Base-by-base conservation (phyloP, 1,140 invertebrate species). In the Diorhabda elongata region DNA sequence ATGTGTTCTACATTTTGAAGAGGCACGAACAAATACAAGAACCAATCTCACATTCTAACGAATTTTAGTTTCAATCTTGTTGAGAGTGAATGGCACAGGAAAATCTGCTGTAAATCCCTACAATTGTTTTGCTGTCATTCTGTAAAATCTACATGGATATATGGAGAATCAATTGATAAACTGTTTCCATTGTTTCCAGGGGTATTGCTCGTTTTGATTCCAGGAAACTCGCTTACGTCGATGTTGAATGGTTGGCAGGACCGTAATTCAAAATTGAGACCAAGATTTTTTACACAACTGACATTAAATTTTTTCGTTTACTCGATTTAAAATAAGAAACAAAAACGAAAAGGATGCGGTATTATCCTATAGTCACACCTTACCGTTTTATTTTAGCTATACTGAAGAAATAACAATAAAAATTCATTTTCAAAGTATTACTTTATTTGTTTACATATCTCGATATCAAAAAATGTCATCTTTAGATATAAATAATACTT, bases 111-210 rank as follows among this genome's bases (percentile, higher is more conserved):
- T 11, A 60, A 60, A 60, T 60, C 59, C 59, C 11, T 26, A 60
- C 59, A 26, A 60, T 60, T 60, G 59, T 60, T 41, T 60, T 60
- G 26, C 26, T 41, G 42, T 60, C 59, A 60, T 60, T 42, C 11
- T 60, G 26, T 60, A 26, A 60, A 60, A 60, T 60, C 59, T 60
- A 42, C 59, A 42, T 60, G 59, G 42, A 60, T 60, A 42, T 42
- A 60, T 42, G 42, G 47, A 60, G 11, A 41, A 60, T 60, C 59
- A 60, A 60, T 60, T 60, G 59, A 60, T 41, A 60, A 60, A 60
- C 59, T 41, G 42, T 60, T 60, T 60, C 59, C 59, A 60, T 60
- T 60, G 42, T 26, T 26, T 26, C 26, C 59, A 41, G 7, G 42
- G 26, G 42, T 11, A 42, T 60, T 60, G 11, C 26, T 60, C 59